Percentiles rank a stretch among this genome's conserved stretches.
Evolutionary conservation across 2,113 vertebrate genomes (phyloP).

Genomic region (Propithecus coquereli): DNA sequence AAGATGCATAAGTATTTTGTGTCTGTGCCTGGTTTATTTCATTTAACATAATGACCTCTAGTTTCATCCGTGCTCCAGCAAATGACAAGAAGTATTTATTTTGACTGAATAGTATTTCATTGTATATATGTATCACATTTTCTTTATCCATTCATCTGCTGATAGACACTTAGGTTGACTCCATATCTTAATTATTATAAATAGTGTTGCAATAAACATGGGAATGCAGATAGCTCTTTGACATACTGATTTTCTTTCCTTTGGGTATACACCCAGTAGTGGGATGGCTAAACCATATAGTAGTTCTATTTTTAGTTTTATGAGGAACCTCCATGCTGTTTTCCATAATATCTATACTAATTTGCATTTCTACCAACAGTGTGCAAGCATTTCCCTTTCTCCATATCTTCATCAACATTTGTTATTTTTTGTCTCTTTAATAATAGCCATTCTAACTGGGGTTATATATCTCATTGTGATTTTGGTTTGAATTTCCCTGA

Average conservation of each 20-base stretch:
- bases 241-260: neutral
- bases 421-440: neutral
- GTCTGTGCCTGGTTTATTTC: neutral
- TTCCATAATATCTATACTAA: neutral
- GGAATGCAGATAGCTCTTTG: neutral
- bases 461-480: neutral
- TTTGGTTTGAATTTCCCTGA: neutral
- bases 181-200: neutral
- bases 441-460: neutral
- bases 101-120: neutral
- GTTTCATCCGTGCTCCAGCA: neutral
- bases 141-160: neutral
- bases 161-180: neutral
- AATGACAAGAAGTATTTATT: neutral
- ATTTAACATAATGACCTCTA: neutral
- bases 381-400: neutral
- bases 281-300: neutral
- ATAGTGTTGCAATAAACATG: neutral
- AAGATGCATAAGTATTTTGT: neutral
- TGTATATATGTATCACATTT: neutral
- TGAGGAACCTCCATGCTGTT: neutral
- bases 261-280: neutral
- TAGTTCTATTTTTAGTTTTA: neutral
- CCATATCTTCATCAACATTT: neutral
- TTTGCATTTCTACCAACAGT: neutral